A percentile compares a stretch with the other conserved stretches of the same genome.
These are phyloP conservation scores for Phyllotreta cruciferae DNA, from an alignment of 2,888 invertebrate genomes.

Conservation along the genomic window DNA sequence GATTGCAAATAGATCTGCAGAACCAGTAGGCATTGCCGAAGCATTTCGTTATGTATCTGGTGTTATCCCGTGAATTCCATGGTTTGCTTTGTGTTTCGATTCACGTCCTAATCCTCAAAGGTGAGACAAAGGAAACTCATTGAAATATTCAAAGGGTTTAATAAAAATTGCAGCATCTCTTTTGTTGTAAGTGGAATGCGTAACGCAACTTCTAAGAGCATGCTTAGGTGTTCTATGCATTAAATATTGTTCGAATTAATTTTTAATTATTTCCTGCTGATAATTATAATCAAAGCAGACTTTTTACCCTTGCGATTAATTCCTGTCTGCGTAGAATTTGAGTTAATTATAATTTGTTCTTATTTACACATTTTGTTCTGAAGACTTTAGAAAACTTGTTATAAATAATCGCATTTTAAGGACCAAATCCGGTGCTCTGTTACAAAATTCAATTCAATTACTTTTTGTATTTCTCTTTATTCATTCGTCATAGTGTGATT, in stretches of 20 bases:
- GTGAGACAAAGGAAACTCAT: conserved; percentile 33
- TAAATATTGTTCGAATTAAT: too few species aligned
- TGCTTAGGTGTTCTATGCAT: too few species aligned
- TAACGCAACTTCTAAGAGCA: background rate
- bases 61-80: conserved; percentile 26
- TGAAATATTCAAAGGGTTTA: conserved; percentile 32
- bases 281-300: too few species aligned
- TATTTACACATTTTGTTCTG: too few species aligned
- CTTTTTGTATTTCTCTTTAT: conserved; percentile 7
- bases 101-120: conserved; percentile 34
- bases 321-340: too few species aligned
- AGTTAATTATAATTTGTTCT: too few species aligned
- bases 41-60: conserved; percentile 9
- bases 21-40: conserved; percentile 15
- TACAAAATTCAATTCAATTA: background rate
- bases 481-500: conserved; percentile 3
- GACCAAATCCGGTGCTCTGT: background rate
- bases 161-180: conserved; percentile 27
- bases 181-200: conserved; percentile 19
- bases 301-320: too few species aligned
- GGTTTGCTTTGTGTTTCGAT: conserved; percentile 24
- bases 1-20: conserved; percentile 19
- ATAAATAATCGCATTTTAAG: background rate
- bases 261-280: too few species aligned
- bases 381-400: too few species aligned